Percentiles rank a stretch among this genome's conserved stretches.
These are phyloP conservation scores for Solenopsis fugax DNA, from an alignment of 1,140 invertebrate species.

Conservation along the genomic window DNA sequence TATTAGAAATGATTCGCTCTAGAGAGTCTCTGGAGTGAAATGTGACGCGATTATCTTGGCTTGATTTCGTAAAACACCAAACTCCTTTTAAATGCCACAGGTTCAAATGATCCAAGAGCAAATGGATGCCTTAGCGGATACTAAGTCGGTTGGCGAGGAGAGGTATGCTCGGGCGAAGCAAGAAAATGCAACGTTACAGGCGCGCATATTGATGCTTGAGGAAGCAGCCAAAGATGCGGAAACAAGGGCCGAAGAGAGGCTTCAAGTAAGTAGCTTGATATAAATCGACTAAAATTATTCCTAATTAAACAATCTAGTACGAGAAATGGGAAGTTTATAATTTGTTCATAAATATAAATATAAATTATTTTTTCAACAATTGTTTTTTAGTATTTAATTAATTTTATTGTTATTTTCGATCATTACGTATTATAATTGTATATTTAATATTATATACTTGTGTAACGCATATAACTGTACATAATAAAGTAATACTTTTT, in stretches of 20 bases:
- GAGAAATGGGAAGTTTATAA: background rate
- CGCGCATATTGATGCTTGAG: conserved; percentile 96
- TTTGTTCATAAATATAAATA: background rate
- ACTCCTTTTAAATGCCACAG: conserved; percentile 86
- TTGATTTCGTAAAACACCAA: background rate
- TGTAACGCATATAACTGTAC: background rate
- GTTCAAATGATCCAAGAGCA: conserved; percentile 96
- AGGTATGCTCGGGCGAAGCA: conserved; percentile 94
- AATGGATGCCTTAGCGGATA: conserved; percentile 94
- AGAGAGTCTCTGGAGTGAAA: background rate
- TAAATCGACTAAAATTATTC: background rate
- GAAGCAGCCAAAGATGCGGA: conserved; percentile 97
- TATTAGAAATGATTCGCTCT: background rate
- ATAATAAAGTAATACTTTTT: background rate
- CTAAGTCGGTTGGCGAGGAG: conserved; percentile 94
- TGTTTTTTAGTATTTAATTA: no score
- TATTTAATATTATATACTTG: background rate
- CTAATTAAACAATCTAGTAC: background rate
- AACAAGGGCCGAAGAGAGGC: conserved; percentile 93
- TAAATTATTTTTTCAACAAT: background rate
- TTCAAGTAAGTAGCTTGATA: conserved; percentile 85
- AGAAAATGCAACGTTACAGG: conserved; percentile 95
- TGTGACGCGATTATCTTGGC: background rate
- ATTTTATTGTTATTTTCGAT: no score
- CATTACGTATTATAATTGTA: no score